Percentiles rank a stretch among this genome's conserved stretches.
These are phyloP conservation scores for Caenorhabditis inopinata DNA, from an alignment of 1,140 invertebrate species.

Conservation along the genomic window DNA sequence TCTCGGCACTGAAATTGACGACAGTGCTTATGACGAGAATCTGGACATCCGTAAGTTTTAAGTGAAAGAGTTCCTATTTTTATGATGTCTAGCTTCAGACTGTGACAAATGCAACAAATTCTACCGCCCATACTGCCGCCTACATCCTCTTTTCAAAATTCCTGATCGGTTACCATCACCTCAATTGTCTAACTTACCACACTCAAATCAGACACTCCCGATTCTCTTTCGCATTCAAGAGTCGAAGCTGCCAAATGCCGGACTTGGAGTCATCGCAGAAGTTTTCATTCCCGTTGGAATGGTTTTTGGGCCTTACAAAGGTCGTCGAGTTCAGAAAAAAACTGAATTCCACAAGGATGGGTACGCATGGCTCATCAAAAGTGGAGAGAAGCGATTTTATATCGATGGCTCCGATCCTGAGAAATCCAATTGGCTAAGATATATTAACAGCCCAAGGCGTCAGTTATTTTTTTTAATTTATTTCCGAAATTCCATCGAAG, in stretches of 20 bases:
- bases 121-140: background rate
- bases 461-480: too few species aligned
- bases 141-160: conserved; percentile 1
- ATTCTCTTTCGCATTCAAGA: background rate
- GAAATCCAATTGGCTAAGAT: background rate
- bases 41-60: background rate
- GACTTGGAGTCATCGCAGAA: background rate
- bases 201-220: background rate
- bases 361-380: conserved; percentile 16
- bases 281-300: conserved; percentile 16
- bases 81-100: background rate
- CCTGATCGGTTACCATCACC: background rate
- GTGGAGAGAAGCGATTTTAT: background rate
- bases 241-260: background rate
- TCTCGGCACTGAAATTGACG: background rate
- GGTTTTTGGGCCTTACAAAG: conserved; percentile 9
- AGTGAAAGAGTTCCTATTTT: background rate
- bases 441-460: conserved; percentile 5
- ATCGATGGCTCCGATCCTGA: background rate
- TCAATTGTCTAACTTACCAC: background rate
- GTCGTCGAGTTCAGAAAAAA: background rate
- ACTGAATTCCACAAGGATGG: background rate
- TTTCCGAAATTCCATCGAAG: too few species aligned
- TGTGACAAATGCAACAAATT: conserved; percentile 17
- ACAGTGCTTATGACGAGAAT: background rate